phyloP scores from a whole-genome alignment of 1,140 invertebrate genomes.

The Panulirus ornatus region DNA sequence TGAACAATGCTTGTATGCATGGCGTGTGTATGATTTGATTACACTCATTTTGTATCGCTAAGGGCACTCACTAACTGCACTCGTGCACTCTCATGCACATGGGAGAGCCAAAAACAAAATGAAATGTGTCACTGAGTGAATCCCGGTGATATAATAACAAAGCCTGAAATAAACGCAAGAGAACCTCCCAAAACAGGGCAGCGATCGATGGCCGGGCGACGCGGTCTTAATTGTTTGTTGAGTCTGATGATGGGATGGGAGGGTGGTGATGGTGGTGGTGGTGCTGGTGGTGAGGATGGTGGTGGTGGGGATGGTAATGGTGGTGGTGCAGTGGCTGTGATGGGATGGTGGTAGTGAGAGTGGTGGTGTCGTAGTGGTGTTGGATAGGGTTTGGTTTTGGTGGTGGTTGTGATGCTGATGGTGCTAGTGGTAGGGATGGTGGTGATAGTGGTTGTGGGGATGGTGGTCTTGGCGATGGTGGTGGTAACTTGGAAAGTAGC shows the following conservation, averaged over 20 bases:
- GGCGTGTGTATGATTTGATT: no score
- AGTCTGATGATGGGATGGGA: slow-evolving; percentile 28
- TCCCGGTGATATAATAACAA: no score
- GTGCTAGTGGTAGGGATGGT: background rate
- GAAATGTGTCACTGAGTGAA: no score
- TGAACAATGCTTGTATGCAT: no score
- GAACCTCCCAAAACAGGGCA: background rate
- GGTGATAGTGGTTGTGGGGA: background rate
- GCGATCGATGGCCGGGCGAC: slow-evolving; percentile 23
- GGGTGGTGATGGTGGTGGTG: background rate
- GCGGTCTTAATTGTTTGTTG: slow-evolving; percentile 52
- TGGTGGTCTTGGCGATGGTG: no score
- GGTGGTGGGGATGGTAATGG: background rate
- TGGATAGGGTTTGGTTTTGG: background rate
- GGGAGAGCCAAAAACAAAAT: no score
- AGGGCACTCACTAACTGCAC: no score
- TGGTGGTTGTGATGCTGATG: background rate
- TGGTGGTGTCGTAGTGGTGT: no score
- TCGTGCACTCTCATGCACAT: no score
- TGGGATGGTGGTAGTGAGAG: background rate
- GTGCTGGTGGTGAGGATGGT: background rate
- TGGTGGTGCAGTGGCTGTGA: background rate
- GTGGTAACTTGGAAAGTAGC: background rate
- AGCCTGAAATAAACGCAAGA: slow-evolving; percentile 24
- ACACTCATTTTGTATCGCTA: no score